Conservation (phyloP, 2,888 invertebrate genomes). For the Scelioninae gen. 1 region DNA sequence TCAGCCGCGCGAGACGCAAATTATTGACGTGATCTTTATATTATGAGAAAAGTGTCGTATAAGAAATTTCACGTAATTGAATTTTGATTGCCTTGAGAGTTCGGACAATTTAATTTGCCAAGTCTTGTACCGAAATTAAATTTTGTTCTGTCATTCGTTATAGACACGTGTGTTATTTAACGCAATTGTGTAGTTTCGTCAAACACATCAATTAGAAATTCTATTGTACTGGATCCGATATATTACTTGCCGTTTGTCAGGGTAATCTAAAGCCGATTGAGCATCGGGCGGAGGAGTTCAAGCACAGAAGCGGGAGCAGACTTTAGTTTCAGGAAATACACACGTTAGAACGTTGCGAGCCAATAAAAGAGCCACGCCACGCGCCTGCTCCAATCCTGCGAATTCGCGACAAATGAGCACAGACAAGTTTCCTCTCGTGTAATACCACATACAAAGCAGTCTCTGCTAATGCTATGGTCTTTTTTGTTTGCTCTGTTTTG, state of each 20-base stretch:
- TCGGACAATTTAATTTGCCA: conserved; percentile 36
- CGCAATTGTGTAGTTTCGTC: conserved; percentile 34
- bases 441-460: conserved; percentile 54
- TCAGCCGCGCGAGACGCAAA: conserved; percentile 18
- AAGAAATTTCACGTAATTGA: conserved; percentile 37
- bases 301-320: conserved; percentile 31
- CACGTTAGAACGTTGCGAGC: conserved; percentile 75
- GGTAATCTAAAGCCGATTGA: conserved; percentile 57
- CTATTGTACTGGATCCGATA: conserved; percentile 73
- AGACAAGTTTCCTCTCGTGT: conserved; percentile 79
- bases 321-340: conserved; percentile 72
- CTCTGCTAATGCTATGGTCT: conserved; percentile 25
- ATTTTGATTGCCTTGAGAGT: conserved; percentile 25
- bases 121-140: conserved; percentile 10
- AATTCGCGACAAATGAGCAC: conserved; percentile 81
- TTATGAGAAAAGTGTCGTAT: conserved; percentile 28
- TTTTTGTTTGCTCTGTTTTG: conserved; percentile 49
- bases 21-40: conserved; percentile 45
- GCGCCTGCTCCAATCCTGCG: conserved; percentile 79
- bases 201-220: conserved; percentile 53
- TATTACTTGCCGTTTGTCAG: conserved; percentile 69
- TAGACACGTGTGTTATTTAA: conserved; percentile 28
- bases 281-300: conserved; percentile 13
- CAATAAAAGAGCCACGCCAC: conserved; percentile 76
- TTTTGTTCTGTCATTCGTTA: conserved; percentile 20